Base-by-base conservation (phyloP, 1,140 invertebrate genomes). In the Campoletis sonorensis region DNA sequence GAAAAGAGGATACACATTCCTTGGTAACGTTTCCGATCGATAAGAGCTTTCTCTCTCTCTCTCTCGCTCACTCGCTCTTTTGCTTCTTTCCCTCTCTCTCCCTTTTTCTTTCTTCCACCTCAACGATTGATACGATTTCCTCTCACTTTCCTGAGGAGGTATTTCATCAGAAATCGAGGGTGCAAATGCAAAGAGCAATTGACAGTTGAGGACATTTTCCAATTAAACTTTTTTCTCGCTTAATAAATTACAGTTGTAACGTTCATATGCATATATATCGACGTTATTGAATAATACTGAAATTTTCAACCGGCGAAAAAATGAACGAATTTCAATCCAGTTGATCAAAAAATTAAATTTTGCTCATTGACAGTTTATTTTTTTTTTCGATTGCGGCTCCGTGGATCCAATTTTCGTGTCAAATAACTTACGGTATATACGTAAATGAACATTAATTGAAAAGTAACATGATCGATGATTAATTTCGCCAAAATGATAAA, bases 1-100 rank as follows among this genome's bases (percentile, higher is more conserved):
- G 27, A 58, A 49, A 30, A 54, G 54, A 23, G 21, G 54, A 58
- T 58, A 23, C 21, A 58, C 21, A 58, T 58, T 58, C 54, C 54
- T 73, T 37, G 71, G 18, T 37, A n/a, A 49, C 33, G 15, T 40
- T 37, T 51, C 37, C 71, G 40, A 73, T 73, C 71, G 75, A 78
- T 78, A 78, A 51, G 16, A 58, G 54, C 54, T 58, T 58, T 58
- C 54, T 58, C 18, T 58, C 54, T 58, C 54, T 58, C 18, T 58
- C 54, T 58, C 21, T 58, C 54, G 1, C 54, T 58, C 54, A 1
- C 54, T 3, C 49, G 3, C 49, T 54, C 11, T 21, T n/a, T 18
- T 23, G n/a, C 18, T 58, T 23, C 21, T n/a, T n/a, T n/a, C n/a
- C n/a, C n/a, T 58, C 54, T n/a, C 54, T 58, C 54, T n/a, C 54